Evolutionary conservation across 1,140 invertebrate species (phyloP).

Genomic region (Ylistrum balloti): DNA sequence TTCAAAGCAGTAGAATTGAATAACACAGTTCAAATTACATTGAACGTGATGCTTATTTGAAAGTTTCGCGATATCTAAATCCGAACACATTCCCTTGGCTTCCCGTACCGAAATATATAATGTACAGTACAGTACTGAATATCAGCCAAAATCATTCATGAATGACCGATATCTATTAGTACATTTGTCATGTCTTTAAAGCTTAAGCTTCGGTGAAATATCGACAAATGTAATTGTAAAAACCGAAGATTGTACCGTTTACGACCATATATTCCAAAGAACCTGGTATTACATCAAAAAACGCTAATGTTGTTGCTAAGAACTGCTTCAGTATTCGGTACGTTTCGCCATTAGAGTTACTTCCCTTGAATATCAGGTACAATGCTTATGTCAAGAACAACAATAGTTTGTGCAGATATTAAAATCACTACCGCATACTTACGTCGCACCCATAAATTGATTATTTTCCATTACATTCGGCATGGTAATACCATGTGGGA

Average conservation of each 20-base stretch:
- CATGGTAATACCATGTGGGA: background rate
- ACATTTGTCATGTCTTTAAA: background rate
- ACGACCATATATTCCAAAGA: background rate
- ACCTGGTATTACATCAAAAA: background rate
- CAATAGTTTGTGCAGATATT: background rate
- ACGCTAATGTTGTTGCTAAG: background rate
- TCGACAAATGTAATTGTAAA: background rate
- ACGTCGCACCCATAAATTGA: background rate
- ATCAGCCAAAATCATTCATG: slow-evolving; percentile 25
- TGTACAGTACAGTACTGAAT: no score
- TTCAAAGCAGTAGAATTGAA: no score
- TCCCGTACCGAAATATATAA: no score
- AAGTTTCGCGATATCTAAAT: no score
- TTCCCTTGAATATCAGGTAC: background rate
- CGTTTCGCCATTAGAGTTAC: slow-evolving; percentile 5
- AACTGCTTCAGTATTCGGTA: background rate
- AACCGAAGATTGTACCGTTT: background rate
- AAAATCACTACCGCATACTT: background rate
- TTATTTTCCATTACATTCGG: background rate
- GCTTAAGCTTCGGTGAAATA: background rate
- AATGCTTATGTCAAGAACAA: slow-evolving; percentile 1
- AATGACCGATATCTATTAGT: background rate
- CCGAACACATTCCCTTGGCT: no score
- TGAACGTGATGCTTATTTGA: no score
- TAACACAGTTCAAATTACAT: no score